Percentiles rank a stretch among this genome's conserved stretches.
Evolutionary conservation across 1,140 invertebrate genomes (phyloP).

Genomic region (Drosophila busckii): DNA sequence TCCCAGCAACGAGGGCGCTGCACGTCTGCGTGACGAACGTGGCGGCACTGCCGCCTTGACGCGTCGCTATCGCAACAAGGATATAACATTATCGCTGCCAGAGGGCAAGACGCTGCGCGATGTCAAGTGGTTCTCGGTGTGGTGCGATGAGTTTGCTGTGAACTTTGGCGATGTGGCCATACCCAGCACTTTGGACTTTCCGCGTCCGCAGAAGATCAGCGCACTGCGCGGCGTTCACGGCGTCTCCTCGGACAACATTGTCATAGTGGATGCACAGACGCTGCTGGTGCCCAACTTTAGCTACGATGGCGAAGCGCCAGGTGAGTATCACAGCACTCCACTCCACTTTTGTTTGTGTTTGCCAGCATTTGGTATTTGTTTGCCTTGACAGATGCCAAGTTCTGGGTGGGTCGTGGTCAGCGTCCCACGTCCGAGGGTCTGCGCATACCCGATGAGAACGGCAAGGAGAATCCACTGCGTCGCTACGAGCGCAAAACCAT

Average conservation of each 20-base stretch:
- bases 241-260: conserved; percentile 90
- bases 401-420: conserved; percentile 91
- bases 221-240: conserved; percentile 88
- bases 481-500: conserved; percentile 91
- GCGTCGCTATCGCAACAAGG: conserved; percentile 87
- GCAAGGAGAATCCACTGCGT: conserved; percentile 87
- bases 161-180: conserved; percentile 94
- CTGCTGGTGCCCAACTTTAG: conserved; percentile 91
- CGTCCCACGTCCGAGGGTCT: conserved; percentile 89
- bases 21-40: conserved; percentile 88
- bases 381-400: conserved; percentile 87
- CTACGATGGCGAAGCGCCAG: conserved; percentile 93
- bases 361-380: not conserved
- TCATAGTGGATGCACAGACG: conserved; percentile 94
- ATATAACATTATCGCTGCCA: conserved; percentile 90
- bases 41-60: conserved; percentile 85
- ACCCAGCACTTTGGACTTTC: conserved; percentile 87
- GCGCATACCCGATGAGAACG: conserved; percentile 92
- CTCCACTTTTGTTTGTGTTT: too few species aligned
- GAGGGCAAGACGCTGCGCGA: conserved; percentile 90
- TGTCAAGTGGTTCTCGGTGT: conserved; percentile 92
- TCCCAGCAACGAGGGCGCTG: conserved; percentile 84
- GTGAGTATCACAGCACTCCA: conserved; percentile 79
- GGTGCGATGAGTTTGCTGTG: conserved; percentile 93
- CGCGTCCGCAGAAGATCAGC: conserved; percentile 88